Conservation (phyloP, 1,140 invertebrate species). For the Mycetomoellerius zeteki region DNA sequence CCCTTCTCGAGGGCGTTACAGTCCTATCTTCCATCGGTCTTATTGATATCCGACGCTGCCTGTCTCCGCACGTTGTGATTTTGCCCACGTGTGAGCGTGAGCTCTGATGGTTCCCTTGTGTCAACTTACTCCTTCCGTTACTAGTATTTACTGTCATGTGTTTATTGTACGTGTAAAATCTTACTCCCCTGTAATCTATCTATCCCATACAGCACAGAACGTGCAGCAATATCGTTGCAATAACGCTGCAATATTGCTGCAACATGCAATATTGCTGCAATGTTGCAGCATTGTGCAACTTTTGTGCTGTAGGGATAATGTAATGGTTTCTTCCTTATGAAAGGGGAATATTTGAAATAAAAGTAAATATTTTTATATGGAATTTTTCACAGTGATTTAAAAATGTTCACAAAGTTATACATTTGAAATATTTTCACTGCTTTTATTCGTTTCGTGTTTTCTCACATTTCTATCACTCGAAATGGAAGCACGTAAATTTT, state of each 20-base stretch:
- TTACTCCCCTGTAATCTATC: not conserved
- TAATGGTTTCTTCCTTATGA: not conserved
- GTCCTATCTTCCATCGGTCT: conserved; percentile 25
- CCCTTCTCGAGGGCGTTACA: conserved; percentile 56
- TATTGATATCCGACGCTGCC: conserved; percentile 31
- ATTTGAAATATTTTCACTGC: not conserved
- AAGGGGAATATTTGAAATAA: not conserved
- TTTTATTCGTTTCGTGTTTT: not conserved
- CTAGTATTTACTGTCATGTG: not conserved
- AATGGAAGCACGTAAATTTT: not conserved
- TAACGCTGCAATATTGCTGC: no score
- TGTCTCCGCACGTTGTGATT: conserved; percentile 49
- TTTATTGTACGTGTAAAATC: not conserved
- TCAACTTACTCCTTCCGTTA: not conserved
- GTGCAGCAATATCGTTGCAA: no score
- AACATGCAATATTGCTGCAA: no score
- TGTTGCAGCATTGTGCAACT: no score
- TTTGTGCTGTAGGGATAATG: no score
- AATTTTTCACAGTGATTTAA: not conserved
- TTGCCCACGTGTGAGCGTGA: conserved; percentile 24
- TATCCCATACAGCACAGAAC: no score
- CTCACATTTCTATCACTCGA: not conserved
- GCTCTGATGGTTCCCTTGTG: conserved; percentile 23
- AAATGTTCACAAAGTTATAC: not conserved
- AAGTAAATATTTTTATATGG: not conserved